Percentiles rank a stretch among this genome's conserved stretches.
phyloP scores from a whole-genome alignment of 1,140 invertebrate genomes.

The Drosophila carrolli region DNA sequence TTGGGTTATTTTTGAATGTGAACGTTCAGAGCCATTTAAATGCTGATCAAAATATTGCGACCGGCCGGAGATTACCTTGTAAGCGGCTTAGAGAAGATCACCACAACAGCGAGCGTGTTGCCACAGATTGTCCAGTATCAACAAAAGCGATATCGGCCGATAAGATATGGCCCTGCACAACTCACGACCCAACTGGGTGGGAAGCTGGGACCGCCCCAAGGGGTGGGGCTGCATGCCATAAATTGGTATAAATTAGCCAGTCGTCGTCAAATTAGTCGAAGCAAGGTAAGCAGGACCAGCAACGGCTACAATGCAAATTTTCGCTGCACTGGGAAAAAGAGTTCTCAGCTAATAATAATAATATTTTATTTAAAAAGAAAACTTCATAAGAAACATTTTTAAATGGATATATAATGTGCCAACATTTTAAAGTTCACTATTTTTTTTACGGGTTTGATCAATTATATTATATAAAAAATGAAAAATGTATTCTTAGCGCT shows the following conservation, averaged over 20 bases:
- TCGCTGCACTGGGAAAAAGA: slow-evolving; percentile 17
- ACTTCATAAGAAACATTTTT: too few relatives aligned
- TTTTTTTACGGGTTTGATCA: too few relatives aligned
- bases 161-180: slow-evolving; percentile 37
- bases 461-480: too few relatives aligned
- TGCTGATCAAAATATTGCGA: slow-evolving; percentile 76
- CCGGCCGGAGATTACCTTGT: slow-evolving; percentile 53
- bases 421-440: too few relatives aligned
- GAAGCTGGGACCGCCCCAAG: slow-evolving; percentile 35
- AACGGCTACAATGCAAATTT: slow-evolving; percentile 50
- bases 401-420: too few relatives aligned
- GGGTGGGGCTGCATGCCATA: slow-evolving; percentile 59
- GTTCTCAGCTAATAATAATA: neutral
- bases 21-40: slow-evolving; percentile 35
- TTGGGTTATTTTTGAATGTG: slow-evolving; percentile 52
- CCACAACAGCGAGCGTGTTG: slow-evolving; percentile 24
- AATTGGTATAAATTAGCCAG: slow-evolving; percentile 76
- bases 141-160: slow-evolving; percentile 29
- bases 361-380: neutral
- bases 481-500: too few relatives aligned
- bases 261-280: slow-evolving; percentile 56
- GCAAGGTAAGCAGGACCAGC: slow-evolving; percentile 58
- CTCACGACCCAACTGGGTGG: slow-evolving; percentile 20
- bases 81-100: slow-evolving; percentile 63
- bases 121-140: slow-evolving; percentile 30